Evolutionary conservation across 2,797 vertebrate genomes (phyloP), one percentile per base, ranked within the genome.

Genomic region (Paguma larvata): DNA sequence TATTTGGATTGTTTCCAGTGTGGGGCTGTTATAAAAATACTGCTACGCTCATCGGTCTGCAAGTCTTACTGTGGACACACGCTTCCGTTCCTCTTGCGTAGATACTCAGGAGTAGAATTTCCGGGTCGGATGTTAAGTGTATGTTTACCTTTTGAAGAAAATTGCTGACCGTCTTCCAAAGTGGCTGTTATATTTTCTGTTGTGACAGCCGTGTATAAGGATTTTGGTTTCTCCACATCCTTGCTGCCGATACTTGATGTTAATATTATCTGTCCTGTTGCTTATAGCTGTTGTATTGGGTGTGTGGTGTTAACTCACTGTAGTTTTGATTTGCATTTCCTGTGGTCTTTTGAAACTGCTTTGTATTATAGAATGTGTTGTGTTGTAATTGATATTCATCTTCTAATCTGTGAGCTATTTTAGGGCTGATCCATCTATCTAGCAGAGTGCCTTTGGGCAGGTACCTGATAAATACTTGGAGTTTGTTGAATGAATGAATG

Each of bases 241-340:
- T 78, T 67, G 56, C 21, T 59, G 16, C 14, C 21, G 4, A 19
- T 65, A 30, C 27, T 75, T 46, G 82, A 23, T 87, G 59, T 75
- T 46, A 77, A 27, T 87, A 59, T 77, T 88, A n/a, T 85, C 59
- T 85, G 21, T 25, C 14, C 11, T 94, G 78, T 70, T 59, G 78
- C 46, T 80, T 41, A 56, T 19, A 79, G 41, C 44, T 56, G 1
- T 62, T 79, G 12, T 93, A 32, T 56, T 59, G 88, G 75, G 48
- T 75, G 10, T 68, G 82, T 41, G 41, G 38, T 11, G 34, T 9
- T 77, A 32, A 67, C 21, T 44, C 15, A 32, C 5, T 27, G 32
- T 84, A 91, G 75, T 92, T 96, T 95, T 67, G 41, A 32, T 72
- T 48, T 67, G 65, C 11, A 51, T 94, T 96, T 96, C 91, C 89